Evolutionary conservation across 2,888 invertebrate genomes (phyloP).

Genomic region (Meteorus cinctellus): DNA sequence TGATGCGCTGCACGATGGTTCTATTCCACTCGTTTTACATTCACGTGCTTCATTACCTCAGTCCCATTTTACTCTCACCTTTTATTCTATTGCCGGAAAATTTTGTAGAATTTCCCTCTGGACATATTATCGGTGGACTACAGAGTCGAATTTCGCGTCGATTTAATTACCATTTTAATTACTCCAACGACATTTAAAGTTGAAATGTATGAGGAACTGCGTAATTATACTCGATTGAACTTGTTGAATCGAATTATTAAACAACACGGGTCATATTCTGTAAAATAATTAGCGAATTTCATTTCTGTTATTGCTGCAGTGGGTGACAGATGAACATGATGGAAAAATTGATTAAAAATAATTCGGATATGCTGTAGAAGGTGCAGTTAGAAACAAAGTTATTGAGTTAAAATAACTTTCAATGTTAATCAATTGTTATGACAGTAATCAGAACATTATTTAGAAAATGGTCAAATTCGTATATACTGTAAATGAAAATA

Average conservation of each 20-base stretch:
- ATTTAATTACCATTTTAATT: constrained; percentile 39
- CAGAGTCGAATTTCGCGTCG: constrained; percentile 28
- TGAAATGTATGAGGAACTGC: not conserved
- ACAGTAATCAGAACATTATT: too few relatives aligned
- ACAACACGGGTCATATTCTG: not conserved
- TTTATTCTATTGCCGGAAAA: not conserved
- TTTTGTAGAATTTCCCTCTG: constrained; percentile 33
- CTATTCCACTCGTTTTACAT: constrained; percentile 20
- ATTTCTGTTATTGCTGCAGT: too few relatives aligned
- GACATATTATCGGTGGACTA: constrained; percentile 23
- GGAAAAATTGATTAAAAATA: not conserved
- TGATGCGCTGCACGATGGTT: not conserved
- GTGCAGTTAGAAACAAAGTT: too few relatives aligned
- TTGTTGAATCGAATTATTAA: not conserved
- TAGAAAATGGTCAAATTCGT: too few relatives aligned
- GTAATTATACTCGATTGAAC: not conserved
- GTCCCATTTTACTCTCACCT: not conserved
- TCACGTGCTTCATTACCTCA: constrained; percentile 28
- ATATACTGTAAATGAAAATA: too few relatives aligned
- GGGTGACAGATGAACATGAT: not conserved
- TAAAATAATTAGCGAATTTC: not conserved
- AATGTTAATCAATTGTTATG: too few relatives aligned
- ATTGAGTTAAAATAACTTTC: too few relatives aligned
- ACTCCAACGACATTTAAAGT: constrained; percentile 16
- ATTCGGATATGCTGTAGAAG: too few relatives aligned